Conservation (phyloP, 64 coral and sea anemone genomes). For the Hydrozoanthus tunicans region DNA sequence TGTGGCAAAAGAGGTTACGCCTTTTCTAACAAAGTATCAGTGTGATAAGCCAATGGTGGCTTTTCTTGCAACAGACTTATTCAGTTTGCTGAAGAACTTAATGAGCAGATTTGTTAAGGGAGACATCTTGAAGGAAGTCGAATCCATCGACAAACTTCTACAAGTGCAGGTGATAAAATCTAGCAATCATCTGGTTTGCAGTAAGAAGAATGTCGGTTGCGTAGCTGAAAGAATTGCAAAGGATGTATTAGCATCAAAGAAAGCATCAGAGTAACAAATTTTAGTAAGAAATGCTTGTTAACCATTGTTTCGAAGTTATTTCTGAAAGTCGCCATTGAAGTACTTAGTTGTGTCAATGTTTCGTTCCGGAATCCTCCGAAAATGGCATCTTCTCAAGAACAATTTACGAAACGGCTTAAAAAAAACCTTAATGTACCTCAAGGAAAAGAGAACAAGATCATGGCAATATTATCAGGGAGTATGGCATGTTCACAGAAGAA, state of each 20-base stretch:
- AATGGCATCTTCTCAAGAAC: background rate
- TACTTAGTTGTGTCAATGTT: background rate
- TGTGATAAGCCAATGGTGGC: no score
- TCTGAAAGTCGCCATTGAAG: background rate
- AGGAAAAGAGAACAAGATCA: constrained; percentile 25
- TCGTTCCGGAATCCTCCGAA: constrained; percentile 10
- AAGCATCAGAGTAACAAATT: constrained; percentile 1
- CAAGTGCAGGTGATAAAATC: constrained; percentile 45
- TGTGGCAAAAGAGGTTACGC: no score
- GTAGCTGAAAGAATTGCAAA: background rate
- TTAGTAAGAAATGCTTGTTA: background rate
- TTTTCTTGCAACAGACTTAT: no score
- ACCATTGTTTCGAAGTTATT: constrained; percentile 17
- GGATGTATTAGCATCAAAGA: no score
- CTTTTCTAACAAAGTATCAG: no score
- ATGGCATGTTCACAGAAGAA: background rate
- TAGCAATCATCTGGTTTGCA: constrained; percentile 38
- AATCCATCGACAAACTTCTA: constrained; percentile 40
- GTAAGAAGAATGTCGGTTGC: background rate
- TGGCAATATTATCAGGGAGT: constrained; percentile 18
- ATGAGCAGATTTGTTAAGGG: no score
- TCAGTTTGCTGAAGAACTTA: no score
- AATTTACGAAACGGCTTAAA: constrained; percentile 12
- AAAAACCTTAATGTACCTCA: constrained; percentile 15
- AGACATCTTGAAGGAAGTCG: no score